Evolutionary conservation across 2,113 vertebrate species (phyloP), one percentile per base, ranked within the genome.

Genomic region (Cinclus cinclus): DNA sequence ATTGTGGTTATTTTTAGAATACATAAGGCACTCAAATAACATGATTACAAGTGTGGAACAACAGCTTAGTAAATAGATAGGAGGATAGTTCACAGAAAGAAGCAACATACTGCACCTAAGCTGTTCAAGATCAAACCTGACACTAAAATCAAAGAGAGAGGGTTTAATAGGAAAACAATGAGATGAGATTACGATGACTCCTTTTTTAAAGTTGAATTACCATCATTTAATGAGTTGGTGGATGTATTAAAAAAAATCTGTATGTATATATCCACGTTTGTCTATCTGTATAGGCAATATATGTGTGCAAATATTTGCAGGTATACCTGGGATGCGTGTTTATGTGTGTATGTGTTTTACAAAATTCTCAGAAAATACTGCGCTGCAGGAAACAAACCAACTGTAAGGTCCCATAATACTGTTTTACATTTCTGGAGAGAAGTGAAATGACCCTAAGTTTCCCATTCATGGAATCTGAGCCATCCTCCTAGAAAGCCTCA

Each of bases 1-100:
- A 95, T 93, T 96, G 96, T 18, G 47, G 93, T 71, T 97, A 94
- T 95, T 95, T 95, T 96, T 97, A 95, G 95, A 94, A 81, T 24
- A 95, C 90, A 44, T 83, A 87, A 93, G 85, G 93, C 95, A 96
- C 93, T 97, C 94, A 75, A 93, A 96, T 81, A 93, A 96, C 92
- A 96, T 86, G 95, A 94, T 94, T 94, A 93, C 92, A 93, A 94
- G 90, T 81, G 93, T 89, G 92, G 94, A 96, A 93, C 89, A 93
- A 96, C 93, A 94, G 90, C 93, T 86, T 81, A 96, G 94, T 68
- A 93, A 96, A 92, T 2, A 95, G 90, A 95, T 95, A 97, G 90
- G 90, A 81, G 73, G 52, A 83, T 8, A 90, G 83, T 75, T 96
- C 87, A 95, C 79, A 93, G 92, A 92, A 83, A 83, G 60, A 89